Base-by-base conservation (phyloP, 2,797 vertebrate species). In the Babyrousa celebensis region DNA sequence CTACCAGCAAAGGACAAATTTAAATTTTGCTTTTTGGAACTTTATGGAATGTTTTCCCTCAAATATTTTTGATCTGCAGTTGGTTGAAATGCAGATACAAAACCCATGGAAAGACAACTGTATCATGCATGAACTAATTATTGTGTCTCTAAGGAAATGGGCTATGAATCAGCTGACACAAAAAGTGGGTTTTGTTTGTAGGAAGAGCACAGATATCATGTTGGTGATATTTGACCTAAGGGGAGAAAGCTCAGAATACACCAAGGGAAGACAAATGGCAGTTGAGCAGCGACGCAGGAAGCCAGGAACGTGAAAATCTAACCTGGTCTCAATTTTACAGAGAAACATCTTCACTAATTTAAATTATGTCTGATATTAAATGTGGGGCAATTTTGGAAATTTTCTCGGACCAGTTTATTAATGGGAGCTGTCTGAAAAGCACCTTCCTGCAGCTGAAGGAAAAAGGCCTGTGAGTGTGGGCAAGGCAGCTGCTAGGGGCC, bases 401-500 rank as follows among this genome's bases (percentile, higher is more conserved):
- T 1, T 21, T n/a, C 32, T n/a, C 43, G 79, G n/a, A 36, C 56
- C 8, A 12, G 7, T 6, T 40, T 63, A 21, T 15, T 43, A 20
- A 36, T 27, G 63, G 71, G 20, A 17, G 32, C 12, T 12, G 9
- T 32, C 20, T 62, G 27, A 16, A 20, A 32, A 56, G 20, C 32
- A 6, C 4, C 15, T n/a, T 56, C 18, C 27, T 27, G 43, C 18
- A 56, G 65, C 12, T 4, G 2, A 6, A 27, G 0, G 21, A 20
- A 8, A 16, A 16, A 12, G 32, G 17, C 4, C 67, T 1, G 1
- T 11, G 25, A 29, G 14, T n/a, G 4, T 6, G 54, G 16, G 48
- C 23, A 8, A 36, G 11, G 40, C 25, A 52, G 3, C 1, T 40
- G 54, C 20, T 6, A 2, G 4, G 12, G 1, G 17, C 17, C 8